These are phyloP conservation scores for Mesoclemmys tuberculata DNA, from an alignment of 2,113 vertebrate species.

Conservation along the genomic window DNA sequence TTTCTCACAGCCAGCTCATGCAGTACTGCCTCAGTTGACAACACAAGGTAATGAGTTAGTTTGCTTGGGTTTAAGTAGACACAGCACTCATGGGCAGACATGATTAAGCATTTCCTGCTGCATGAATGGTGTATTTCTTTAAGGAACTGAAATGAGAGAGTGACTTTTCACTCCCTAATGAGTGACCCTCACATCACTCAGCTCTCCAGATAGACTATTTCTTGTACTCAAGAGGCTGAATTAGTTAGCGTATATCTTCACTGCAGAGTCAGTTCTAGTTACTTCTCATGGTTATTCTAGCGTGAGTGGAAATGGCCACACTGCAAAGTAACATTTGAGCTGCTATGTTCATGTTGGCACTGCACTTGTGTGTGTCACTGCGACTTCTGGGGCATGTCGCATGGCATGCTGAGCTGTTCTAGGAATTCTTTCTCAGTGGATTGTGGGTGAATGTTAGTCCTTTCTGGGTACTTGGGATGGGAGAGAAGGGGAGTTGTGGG, in stretches of 20 bases:
- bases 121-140: background rate
- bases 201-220: background rate
- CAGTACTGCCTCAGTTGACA: slow-evolving; percentile 64
- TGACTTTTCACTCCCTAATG: background rate
- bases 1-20: slow-evolving; percentile 72
- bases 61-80: background rate
- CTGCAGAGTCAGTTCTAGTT: background rate
- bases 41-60: slow-evolving; percentile 67
- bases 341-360: background rate
- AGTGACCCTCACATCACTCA: background rate
- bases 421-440: background rate
- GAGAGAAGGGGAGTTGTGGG: background rate
- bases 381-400: fast-evolving
- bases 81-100: background rate
- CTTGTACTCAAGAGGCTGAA: background rate
- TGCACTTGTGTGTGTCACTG: background rate
- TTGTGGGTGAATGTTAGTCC: background rate
- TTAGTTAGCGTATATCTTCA: background rate
- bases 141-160: background rate
- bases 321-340: background rate
- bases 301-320: background rate
- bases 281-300: background rate
- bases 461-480: background rate
- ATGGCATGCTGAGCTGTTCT: background rate
- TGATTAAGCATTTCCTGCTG: background rate